These are phyloP conservation scores for Thaumetopoea pityocampa DNA, from an alignment of 1,140 invertebrate genomes.

Conservation along the genomic window DNA sequence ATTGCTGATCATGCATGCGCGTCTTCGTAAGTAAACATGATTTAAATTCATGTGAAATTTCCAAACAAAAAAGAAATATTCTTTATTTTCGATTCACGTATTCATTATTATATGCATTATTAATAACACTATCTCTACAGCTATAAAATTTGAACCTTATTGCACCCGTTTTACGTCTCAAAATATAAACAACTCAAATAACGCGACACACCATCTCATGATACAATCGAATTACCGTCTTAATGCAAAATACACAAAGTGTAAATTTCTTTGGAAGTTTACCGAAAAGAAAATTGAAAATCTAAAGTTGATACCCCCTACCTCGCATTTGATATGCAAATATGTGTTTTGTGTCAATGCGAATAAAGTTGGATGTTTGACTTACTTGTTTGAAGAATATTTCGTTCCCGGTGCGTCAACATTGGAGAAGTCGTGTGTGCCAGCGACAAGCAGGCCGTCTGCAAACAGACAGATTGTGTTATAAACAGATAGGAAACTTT, in stretches of 20 bases:
- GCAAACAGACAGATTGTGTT: slow-evolving; percentile 39
- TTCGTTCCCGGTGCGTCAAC: slow-evolving; percentile 25
- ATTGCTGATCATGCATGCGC: too few relatives aligned
- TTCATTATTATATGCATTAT: slow-evolving; percentile 40
- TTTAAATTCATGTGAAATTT: slow-evolving; percentile 29
- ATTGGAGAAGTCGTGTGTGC: slow-evolving; percentile 30
- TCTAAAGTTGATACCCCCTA: background rate
- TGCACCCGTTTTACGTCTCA: background rate
- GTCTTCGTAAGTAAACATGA: too few relatives aligned
- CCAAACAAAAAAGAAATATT: slow-evolving; percentile 21
- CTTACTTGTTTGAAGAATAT: slow-evolving; percentile 27
- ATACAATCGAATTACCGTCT: slow-evolving; percentile 12
- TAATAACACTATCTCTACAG: slow-evolving; percentile 8
- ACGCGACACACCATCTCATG: background rate
- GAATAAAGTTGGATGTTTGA: slow-evolving; percentile 22
- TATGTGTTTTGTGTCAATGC: slow-evolving; percentile 1
- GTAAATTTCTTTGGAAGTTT: slow-evolving; percentile 14
- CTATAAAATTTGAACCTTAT: slow-evolving; percentile 1
- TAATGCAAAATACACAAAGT: slow-evolving; percentile 12
- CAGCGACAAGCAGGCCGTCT: slow-evolving; percentile 37
- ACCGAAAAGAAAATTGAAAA: slow-evolving; percentile 2
- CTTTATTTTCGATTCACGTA: slow-evolving; percentile 30
- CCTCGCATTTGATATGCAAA: slow-evolving; percentile 3
- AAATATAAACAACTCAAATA: background rate
- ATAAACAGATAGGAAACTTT: slow-evolving; percentile 6